Conservation (phyloP, 2,888 invertebrate genomes). For the Nipponacmea schrenckii region DNA sequence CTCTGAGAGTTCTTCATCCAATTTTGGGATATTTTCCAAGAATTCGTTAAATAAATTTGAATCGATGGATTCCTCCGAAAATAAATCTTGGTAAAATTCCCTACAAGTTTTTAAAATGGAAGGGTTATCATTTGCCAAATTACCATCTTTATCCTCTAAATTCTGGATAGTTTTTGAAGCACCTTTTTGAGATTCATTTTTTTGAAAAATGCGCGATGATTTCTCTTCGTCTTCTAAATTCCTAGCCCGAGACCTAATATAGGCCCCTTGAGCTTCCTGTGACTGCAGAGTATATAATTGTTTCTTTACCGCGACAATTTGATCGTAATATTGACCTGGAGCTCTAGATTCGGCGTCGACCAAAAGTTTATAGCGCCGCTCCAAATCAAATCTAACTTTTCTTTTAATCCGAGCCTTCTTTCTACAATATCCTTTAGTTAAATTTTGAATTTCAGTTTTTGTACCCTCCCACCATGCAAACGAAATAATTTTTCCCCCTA, state of each 20-base stretch:
- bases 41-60: slow-evolving; percentile 6
- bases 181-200: too few species aligned
- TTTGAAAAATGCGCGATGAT: slow-evolving; percentile 8
- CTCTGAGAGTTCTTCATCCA: slow-evolving; percentile 5
- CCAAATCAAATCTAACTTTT: background rate
- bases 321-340: background rate
- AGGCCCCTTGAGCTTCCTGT: too few species aligned
- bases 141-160: slow-evolving; percentile 7
- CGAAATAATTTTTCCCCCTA: background rate
- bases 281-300: background rate
- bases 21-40: slow-evolving; percentile 15
- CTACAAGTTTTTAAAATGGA: slow-evolving; percentile 15
- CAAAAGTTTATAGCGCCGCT: background rate
- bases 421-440: background rate
- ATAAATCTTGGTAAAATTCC: slow-evolving; percentile 16
- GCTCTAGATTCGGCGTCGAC: background rate
- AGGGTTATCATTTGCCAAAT: background rate
- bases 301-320: slow-evolving; percentile 3
- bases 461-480: too few species aligned
- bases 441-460: too few species aligned
- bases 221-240: background rate
- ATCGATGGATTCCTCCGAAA: slow-evolving; percentile 19
- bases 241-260: slow-evolving; percentile 6
- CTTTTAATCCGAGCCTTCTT: background rate
- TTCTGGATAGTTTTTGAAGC: too few species aligned